Conservation (phyloP, 2,888 invertebrate genomes). For the Apamea sordens region DNA sequence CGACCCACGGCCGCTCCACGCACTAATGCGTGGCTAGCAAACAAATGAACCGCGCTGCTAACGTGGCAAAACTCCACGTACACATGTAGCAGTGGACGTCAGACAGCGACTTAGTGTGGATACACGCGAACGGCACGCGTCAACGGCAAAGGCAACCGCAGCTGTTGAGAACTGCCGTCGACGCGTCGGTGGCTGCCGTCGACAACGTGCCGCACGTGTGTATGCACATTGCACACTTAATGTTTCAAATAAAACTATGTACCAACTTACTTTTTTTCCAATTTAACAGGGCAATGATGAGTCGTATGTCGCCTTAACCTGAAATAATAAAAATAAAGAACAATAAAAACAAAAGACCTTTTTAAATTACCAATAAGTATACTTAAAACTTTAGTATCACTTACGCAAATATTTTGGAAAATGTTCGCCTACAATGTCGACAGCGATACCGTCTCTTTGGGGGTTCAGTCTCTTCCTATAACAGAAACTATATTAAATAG, state of each 20-base stretch:
- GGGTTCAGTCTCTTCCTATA: constrained; percentile 60
- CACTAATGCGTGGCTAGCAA: not conserved
- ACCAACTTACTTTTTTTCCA: constrained; percentile 62
- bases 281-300: constrained; percentile 71
- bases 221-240: not conserved
- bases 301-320: constrained; percentile 78
- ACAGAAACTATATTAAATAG: constrained; percentile 12
- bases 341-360: not conserved
- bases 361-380: no score
- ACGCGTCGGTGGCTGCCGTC: no score
- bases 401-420: constrained; percentile 78
- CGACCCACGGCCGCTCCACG: not conserved
- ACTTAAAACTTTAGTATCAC: constrained; percentile 50
- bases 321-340: constrained; percentile 51
- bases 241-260: not conserved
- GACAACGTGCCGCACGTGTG: not conserved
- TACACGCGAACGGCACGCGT: no score
- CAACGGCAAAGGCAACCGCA: not conserved
- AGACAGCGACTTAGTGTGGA: not conserved
- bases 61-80: not conserved
- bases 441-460: constrained; percentile 72
- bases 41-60: no score
- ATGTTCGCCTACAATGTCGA: constrained; percentile 73
- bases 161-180: not conserved
- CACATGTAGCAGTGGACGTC: not conserved